Evolutionary conservation across 2,888 invertebrate species (phyloP), one percentile per base, ranked within the genome.

Genomic region (Amiota communis): DNA sequence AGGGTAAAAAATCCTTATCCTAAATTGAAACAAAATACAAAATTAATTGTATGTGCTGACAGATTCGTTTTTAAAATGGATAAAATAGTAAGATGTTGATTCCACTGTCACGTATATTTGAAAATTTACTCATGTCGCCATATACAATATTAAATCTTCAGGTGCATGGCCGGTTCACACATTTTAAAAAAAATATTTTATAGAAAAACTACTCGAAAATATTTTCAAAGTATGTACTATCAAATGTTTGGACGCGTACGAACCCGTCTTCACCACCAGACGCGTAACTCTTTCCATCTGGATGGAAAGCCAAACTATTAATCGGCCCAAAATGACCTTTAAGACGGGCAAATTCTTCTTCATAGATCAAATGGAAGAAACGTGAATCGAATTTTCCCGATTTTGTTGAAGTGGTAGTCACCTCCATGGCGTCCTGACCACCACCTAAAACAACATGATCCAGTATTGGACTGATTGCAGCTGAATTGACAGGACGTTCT

Each of bases 301-400:
- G 99, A 91, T 98, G 98, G 92, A 99, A 99, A 69, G 97, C 95
- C 81, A 99, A 93, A 90, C 97, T 97, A 92, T 99, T 99, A 86
- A 99, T 99, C 1, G 99, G 99, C 82, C 99, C 99, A 88, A 99
- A 99, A 91, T 99, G 99, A 73, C 99, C 99, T 89, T 99, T 99
- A n/a, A 99, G 94, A 75, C 98, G 92, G 0, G 95, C 98, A 90
- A 98, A 98, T 88, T 98, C 98, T 87, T 98, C 98, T 90, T 98
- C 98, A 90, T 97, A 98, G 36, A 98, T 94, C 84, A 98, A 91
- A 90, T 98, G 98, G 92, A 95, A 99, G 91, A 98, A 97, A 63
- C 94, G 90, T 90, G 95, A 97, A 89, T 99, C 99, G 89, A 99
- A 99, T 91, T 99, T 99, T 71, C 99, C 99, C 76, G 96, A 94